Evolutionary conservation across 2,797 vertebrate genomes (phyloP), one percentile per base, ranked within the genome.

Genomic region (Sparidentex hasta): DNA sequence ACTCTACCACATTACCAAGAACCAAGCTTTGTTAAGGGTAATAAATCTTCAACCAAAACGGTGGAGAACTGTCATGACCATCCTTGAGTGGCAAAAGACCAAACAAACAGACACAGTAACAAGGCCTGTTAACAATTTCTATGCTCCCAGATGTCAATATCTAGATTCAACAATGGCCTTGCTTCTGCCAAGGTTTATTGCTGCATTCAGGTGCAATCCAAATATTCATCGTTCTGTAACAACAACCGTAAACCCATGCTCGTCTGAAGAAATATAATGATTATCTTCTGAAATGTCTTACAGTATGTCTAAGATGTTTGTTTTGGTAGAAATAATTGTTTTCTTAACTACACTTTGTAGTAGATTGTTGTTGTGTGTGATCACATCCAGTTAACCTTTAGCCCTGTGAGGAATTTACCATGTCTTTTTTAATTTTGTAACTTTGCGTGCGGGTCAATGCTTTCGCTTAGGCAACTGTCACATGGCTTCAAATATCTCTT

Each of bases 401-500:
- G 7, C 2, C 2, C 29, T 44, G 67, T 65, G 48, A 67, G 18
- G 21, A 3, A 54, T 78, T 67, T 62, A 72, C 55, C 57, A 44
- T 20, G n/a, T 18, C 14, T 69, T 63, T 75, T 66, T 75, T 66
- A n/a, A 70, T 81, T 79, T 51, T 55, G 18, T 55, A 27, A 55
- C 62, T 52, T 71, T 7, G 74, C 47, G 5, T 43, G 75, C 27
- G 9, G 38, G 38, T 38, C 38, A 13, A 57, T 2, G 16, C 51
- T 78, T 78, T 59, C 25, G 5, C 56, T 70, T 79, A 62, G 81
- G 61, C 74, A 86, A 81, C 76, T 77, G 82, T 89, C 66, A 79
- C 65, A 78, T 65, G 74, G 71, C 68, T 83, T 90, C 63, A 81
- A 21, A 86, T 90, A 65, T 82, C 74, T 64, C 23, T 82, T 91